Percentiles rank a stretch among this genome's conserved stretches.
Evolutionary conservation across 2,797 vertebrate genomes (phyloP).

Genomic region (Echiichthys vipera): DNA sequence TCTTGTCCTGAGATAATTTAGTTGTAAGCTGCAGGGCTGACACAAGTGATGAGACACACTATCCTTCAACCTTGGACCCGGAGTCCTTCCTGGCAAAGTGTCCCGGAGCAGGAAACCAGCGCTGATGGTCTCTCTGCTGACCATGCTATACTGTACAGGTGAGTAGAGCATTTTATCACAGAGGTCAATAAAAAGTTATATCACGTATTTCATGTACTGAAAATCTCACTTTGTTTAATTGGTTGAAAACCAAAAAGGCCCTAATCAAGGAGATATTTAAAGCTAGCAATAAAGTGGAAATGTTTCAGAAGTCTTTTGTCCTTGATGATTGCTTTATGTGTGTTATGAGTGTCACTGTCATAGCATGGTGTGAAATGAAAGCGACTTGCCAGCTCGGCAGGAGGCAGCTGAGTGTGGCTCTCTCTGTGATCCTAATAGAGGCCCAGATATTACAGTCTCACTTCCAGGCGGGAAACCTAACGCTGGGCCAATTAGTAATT

Average conservation of each 20-base stretch:
- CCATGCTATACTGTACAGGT: constrained; percentile 1
- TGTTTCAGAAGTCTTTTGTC: constrained; percentile 54
- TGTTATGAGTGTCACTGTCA: constrained; percentile 32
- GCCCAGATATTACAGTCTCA: constrained; percentile 76
- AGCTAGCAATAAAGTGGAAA: not conserved
- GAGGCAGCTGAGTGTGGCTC: constrained; percentile 64
- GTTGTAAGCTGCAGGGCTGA: not conserved
- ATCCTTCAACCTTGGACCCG: constrained; percentile 9
- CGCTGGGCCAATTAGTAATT: constrained; percentile 81
- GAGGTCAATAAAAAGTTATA: not conserved
- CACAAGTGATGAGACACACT: not conserved
- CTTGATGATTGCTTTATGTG: constrained; percentile 52
- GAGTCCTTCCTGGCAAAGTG: constrained; percentile 7
- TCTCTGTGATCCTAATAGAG: constrained; percentile 74
- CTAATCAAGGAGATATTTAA: not conserved
- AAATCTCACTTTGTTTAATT: not conserved
- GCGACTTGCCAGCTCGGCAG: constrained; percentile 75
- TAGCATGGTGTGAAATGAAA: constrained; percentile 68
- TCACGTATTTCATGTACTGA: not conserved
- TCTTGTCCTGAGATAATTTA: not conserved
- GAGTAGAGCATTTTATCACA: not conserved
- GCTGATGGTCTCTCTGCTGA: constrained; percentile 22
- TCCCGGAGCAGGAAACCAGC: constrained; percentile 9
- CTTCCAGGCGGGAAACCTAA: constrained; percentile 79
- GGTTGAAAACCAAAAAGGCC: not conserved